A percentile compares a stretch with the other conserved stretches of the same genome.
Conservation (phyloP, 2,113 vertebrate species). For the Plecotus auritus region DNA sequence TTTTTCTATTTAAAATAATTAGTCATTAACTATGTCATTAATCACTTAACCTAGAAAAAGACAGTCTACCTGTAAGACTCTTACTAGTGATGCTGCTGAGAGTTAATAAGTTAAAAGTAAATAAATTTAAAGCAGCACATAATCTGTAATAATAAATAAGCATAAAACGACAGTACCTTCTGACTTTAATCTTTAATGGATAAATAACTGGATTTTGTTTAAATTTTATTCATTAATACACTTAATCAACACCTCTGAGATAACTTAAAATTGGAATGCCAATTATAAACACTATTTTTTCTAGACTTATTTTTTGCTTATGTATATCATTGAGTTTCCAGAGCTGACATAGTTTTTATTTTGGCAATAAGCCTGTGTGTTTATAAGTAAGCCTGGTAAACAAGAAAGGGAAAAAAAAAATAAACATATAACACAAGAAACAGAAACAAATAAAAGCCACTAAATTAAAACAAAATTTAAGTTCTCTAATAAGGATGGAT, state of each 20-base stretch:
- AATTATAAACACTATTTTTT: not conserved
- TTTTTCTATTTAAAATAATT: constrained; percentile 37
- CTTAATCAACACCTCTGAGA: constrained; percentile 8
- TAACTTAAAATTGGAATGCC: constrained; percentile 33
- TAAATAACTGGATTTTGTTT: constrained; percentile 46
- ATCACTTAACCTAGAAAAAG: not conserved
- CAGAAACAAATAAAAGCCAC: constrained; percentile 25
- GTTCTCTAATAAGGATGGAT: constrained; percentile 11
- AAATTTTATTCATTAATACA: constrained; percentile 33
- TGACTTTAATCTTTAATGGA: not conserved
- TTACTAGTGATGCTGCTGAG: not conserved
- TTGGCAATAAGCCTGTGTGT: constrained; percentile 47
- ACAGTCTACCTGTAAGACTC: not conserved
- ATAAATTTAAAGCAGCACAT: constrained; percentile 39
- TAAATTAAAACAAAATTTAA: constrained; percentile 62
- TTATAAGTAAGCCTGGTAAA: not conserved
- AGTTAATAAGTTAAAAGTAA: not conserved
- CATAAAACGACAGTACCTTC: constrained; percentile 14
- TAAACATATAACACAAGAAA: constrained; percentile 56
- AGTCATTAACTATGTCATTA: constrained; percentile 31
- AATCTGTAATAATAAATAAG: not conserved
- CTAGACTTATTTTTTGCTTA: constrained; percentile 36
- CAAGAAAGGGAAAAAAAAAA: constrained; percentile 58
- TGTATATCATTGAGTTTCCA: constrained; percentile 63
- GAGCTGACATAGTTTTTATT: constrained; percentile 55